These are phyloP conservation scores for Brachirus orientalis DNA, from an alignment of 2,113 vertebrate genomes.

Conservation along the genomic window DNA sequence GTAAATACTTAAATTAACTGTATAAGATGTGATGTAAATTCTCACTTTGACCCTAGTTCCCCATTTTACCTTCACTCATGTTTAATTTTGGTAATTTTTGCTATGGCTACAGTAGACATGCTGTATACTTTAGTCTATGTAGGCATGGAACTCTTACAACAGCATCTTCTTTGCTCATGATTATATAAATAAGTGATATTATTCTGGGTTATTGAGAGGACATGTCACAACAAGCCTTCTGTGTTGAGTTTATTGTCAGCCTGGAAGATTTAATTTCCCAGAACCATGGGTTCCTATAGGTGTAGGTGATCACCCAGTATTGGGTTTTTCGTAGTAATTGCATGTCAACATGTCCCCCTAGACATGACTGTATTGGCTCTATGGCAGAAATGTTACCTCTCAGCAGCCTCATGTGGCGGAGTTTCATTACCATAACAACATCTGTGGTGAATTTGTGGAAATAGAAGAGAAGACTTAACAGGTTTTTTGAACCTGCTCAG, in stretches of 20 bases:
- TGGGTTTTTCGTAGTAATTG: slow-evolving; percentile 33
- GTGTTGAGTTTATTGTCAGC: slow-evolving; percentile 2
- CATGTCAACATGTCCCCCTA: slow-evolving; percentile 38
- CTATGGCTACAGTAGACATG: slow-evolving; percentile 14
- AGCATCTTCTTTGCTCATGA: background rate
- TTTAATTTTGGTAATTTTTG: slow-evolving; percentile 15
- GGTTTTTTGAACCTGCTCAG: slow-evolving; percentile 7
- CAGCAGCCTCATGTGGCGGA: background rate
- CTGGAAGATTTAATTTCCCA: slow-evolving; percentile 41
- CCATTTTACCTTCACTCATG: slow-evolving; percentile 37
- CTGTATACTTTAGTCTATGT: no score
- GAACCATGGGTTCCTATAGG: slow-evolving; percentile 7
- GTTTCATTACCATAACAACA: slow-evolving; percentile 27
- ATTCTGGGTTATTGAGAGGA: slow-evolving; percentile 12
- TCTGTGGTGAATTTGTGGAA: slow-evolving; percentile 20
- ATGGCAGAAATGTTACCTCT: slow-evolving; percentile 33
- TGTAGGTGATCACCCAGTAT: slow-evolving; percentile 40
- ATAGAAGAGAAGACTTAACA: slow-evolving; percentile 5
- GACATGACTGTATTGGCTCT: slow-evolving; percentile 28
- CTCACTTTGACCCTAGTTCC: slow-evolving; percentile 23
- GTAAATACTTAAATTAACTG: no score
- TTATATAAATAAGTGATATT: background rate
- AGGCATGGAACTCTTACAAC: background rate
- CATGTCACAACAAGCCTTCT: slow-evolving; percentile 24
- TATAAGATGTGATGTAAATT: no score